Conservation (phyloP, 2,797 vertebrate species). For the Adelosebastes latens region DNA sequence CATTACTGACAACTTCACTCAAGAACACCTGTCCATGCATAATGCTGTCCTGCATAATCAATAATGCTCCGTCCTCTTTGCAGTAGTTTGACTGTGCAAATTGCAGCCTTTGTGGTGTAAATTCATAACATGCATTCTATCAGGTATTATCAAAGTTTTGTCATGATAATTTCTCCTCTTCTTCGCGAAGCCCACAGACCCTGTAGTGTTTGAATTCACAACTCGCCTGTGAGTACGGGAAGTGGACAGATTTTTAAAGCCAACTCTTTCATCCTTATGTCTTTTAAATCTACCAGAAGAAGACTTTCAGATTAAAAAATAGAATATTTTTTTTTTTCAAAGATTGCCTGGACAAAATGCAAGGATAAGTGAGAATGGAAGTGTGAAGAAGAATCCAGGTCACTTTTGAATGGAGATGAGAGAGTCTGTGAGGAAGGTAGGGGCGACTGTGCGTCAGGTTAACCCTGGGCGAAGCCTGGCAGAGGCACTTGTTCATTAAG, state of each 20-base stretch:
- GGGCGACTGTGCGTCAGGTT: constrained; percentile 35
- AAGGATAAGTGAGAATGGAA: constrained; percentile 64
- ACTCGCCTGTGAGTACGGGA: constrained; percentile 10
- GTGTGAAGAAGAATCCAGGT: constrained; percentile 69
- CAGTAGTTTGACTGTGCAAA: not conserved
- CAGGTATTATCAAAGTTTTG: constrained; percentile 19
- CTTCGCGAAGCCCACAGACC: not conserved
- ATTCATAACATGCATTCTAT: constrained; percentile 21
- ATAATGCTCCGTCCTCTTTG: not conserved
- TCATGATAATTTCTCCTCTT: not conserved
- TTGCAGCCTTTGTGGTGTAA: constrained; percentile 18
- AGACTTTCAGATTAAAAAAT: constrained; percentile 71
- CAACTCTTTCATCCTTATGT: constrained; percentile 76
- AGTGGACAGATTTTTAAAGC: constrained; percentile 44
- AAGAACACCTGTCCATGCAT: no score
- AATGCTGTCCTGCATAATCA: not conserved
- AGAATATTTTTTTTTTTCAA: constrained; percentile 35
- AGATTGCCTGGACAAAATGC: constrained; percentile 70
- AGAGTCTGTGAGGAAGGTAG: constrained; percentile 35
- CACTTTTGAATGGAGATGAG: constrained; percentile 74
- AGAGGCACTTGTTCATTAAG: constrained; percentile 47
- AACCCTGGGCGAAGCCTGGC: constrained; percentile 58
- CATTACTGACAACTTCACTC: not conserved
- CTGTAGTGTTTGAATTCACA: constrained; percentile 33
- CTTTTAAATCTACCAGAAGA: constrained; percentile 71